Conservation (phyloP, 2,797 vertebrate genomes). For the Euthynnus affinis region DNA sequence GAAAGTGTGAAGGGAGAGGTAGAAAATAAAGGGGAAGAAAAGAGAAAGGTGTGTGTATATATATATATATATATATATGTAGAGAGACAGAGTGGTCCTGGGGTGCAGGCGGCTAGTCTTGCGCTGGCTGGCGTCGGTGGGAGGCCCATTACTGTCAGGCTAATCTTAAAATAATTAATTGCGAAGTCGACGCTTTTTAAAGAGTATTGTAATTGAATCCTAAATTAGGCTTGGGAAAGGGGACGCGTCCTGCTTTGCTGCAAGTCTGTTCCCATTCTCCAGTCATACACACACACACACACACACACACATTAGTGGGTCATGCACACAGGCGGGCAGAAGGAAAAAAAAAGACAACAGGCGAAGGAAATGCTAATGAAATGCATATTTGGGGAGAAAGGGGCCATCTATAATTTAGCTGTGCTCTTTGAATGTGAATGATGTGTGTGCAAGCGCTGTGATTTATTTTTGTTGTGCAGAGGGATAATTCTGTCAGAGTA, state of each 20-base stretch:
- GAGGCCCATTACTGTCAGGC: slow-evolving; percentile 89
- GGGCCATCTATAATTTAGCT: slow-evolving; percentile 87
- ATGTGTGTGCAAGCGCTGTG: slow-evolving; percentile 83
- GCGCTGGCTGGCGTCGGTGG: slow-evolving; percentile 76
- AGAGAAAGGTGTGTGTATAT: slow-evolving; percentile 19
- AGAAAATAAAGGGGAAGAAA: slow-evolving; percentile 24
- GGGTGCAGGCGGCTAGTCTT: slow-evolving; percentile 69
- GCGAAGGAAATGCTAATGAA: slow-evolving; percentile 86
- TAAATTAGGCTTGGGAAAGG: slow-evolving; percentile 89
- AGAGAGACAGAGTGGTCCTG: slow-evolving; percentile 66
- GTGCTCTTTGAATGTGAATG: slow-evolving; percentile 87
- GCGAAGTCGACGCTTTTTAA: slow-evolving; percentile 88
- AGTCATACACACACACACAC: slow-evolving; percentile 37
- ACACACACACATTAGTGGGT: slow-evolving; percentile 56
- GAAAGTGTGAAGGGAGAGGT: slow-evolving; percentile 55
- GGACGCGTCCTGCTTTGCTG: slow-evolving; percentile 88
- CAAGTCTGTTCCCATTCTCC: slow-evolving; percentile 82
- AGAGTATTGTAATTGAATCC: slow-evolving; percentile 90
- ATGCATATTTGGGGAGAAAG: slow-evolving; percentile 85
- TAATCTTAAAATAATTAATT: slow-evolving; percentile 91
- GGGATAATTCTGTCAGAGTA: slow-evolving; percentile 87
- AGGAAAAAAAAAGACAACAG: slow-evolving; percentile 77
- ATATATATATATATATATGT: slow-evolving; percentile 28
- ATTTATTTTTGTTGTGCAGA: slow-evolving; percentile 85
- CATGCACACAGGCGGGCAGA: slow-evolving; percentile 53